Evolutionary conservation across 2,797 vertebrate species (phyloP).

Genomic region (Hyperoplus immaculatus): DNA sequence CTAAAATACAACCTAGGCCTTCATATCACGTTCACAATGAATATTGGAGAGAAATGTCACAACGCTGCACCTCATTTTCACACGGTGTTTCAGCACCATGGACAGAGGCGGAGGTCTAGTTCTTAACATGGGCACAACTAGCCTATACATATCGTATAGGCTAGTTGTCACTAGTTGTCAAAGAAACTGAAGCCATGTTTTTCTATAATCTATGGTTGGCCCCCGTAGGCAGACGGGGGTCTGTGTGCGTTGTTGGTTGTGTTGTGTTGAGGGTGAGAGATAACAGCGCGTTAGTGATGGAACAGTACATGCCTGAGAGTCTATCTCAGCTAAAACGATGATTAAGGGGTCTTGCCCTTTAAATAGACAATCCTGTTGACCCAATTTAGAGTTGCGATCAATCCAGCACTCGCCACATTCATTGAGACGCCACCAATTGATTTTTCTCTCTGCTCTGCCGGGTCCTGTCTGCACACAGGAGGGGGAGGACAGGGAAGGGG

Average conservation of each 20-base stretch:
- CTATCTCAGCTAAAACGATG: conserved; percentile 85
- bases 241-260: conserved; percentile 12
- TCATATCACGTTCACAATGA: too few species aligned
- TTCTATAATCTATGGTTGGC: background rate
- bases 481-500: conserved; percentile 20
- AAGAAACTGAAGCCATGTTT: background rate
- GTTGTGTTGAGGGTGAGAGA: conserved; percentile 45
- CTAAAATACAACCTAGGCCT: too few species aligned
- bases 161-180: background rate
- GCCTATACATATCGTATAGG: too few species aligned
- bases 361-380: conserved; percentile 89
- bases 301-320: conserved; percentile 70
- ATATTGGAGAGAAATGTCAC: too few species aligned
- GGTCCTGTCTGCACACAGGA: conserved; percentile 59
- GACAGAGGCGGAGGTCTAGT: too few species aligned
- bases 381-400: conserved; percentile 89
- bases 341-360: conserved; percentile 90
- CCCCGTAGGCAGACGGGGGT: background rate
- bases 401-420: conserved; percentile 87
- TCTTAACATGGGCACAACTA: too few species aligned
- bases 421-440: conserved; percentile 89
- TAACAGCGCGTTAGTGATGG: conserved; percentile 59
- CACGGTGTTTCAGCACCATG: too few species aligned
- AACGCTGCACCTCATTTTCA: too few species aligned
- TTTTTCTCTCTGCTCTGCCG: conserved; percentile 68